phyloP scores from a whole-genome alignment of 2,888 invertebrate species.

The Ichneumon xanthorius region DNA sequence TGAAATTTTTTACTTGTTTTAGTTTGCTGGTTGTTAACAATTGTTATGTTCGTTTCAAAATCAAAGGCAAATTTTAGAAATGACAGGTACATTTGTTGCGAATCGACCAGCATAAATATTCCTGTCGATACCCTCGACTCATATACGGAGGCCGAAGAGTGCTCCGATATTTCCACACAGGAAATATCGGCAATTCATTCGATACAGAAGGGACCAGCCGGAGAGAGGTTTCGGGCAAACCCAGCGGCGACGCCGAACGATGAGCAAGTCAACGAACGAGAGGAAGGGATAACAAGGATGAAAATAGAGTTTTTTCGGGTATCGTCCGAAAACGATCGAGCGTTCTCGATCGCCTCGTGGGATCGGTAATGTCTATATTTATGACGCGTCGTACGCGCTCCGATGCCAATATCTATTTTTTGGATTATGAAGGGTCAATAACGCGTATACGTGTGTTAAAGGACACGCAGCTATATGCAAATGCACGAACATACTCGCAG shows the following conservation, averaged over 20 bases:
- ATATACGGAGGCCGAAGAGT: background rate
- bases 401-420: conserved; percentile 25
- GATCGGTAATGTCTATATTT: conserved; percentile 45
- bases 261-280: background rate
- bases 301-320: conserved; percentile 20
- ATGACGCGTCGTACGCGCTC: conserved; percentile 20
- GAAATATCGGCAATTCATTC: conserved; percentile 74
- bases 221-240: background rate
- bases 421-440: conserved; percentile 7
- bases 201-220: background rate
- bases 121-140: background rate
- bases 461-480: conserved; percentile 11
- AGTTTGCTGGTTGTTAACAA: too few species aligned
- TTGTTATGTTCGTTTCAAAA: too few species aligned
- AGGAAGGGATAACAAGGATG: conserved; percentile 17
- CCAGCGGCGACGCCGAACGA: conserved; percentile 20
- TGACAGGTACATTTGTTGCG: background rate
- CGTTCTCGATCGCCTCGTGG: conserved; percentile 33
- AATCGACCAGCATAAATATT: background rate
- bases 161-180: conserved; percentile 36
- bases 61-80: background rate
- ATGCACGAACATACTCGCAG: conserved; percentile 21
- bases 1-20: too few species aligned
- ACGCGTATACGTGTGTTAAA: background rate
- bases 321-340: conserved; percentile 35